These are phyloP conservation scores for Ctenosaura bakeri DNA, from an alignment of 2,797 vertebrate species.

Conservation along the genomic window DNA sequence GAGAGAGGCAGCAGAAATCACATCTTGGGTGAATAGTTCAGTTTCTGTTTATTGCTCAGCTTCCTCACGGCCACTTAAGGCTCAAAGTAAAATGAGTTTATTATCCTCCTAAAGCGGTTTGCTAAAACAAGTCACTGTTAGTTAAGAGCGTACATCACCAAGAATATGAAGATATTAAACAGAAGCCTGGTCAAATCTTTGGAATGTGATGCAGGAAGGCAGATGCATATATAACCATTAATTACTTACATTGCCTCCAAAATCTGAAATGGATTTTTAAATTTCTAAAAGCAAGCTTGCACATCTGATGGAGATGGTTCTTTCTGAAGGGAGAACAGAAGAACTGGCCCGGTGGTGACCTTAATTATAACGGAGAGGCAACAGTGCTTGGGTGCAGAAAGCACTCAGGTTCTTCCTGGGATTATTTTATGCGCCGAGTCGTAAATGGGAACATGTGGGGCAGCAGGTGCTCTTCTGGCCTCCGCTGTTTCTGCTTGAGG, in stretches of 20 bases:
- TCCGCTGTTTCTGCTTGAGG: not conserved
- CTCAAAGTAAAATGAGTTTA: conserved; percentile 60
- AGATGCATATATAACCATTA: conserved; percentile 56
- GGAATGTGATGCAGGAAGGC: conserved; percentile 49
- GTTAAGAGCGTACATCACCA: conserved; percentile 55
- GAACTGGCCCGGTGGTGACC: not conserved
- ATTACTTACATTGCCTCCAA: conserved; percentile 21
- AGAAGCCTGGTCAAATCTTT: conserved; percentile 56
- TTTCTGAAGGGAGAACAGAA: not conserved
- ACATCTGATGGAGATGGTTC: not conserved
- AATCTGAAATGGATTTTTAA: conserved; percentile 61
- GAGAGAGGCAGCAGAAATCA: conserved; percentile 50
- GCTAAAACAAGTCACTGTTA: conserved; percentile 55
- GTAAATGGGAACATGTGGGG: not conserved
- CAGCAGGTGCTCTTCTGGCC: not conserved
- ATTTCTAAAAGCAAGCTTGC: conserved; percentile 30
- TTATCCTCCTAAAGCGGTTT: conserved; percentile 63
- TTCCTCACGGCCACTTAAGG: conserved; percentile 62
- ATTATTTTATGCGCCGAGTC: not conserved
- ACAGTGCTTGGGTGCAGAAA: not conserved
- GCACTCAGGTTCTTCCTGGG: not conserved
- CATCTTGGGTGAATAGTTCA: conserved; percentile 52
- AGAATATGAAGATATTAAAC: conserved; percentile 57
- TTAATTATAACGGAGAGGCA: not conserved
- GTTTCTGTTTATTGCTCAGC: conserved; percentile 60